These are phyloP conservation scores for Junonia oenone DNA, from an alignment of 2,888 invertebrate species.

Conservation along the genomic window DNA sequence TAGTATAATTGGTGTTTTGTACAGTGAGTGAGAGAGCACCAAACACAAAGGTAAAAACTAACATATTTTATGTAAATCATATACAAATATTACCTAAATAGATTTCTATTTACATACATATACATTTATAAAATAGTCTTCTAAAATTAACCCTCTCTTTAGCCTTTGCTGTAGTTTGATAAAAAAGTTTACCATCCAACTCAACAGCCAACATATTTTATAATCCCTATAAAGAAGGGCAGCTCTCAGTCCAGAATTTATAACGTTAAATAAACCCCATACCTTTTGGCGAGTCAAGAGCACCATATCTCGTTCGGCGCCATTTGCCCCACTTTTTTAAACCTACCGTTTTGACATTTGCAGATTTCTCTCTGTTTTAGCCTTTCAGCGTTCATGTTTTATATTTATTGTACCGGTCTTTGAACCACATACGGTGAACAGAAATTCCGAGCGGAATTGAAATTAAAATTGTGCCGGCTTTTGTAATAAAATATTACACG, in stretches of 20 bases:
- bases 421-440: background rate
- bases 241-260: background rate
- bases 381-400: background rate
- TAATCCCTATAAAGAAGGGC: too few species aligned
- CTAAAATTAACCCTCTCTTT: too few species aligned
- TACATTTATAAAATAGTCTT: too few species aligned
- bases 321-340: background rate
- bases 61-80: too few species aligned
- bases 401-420: background rate
- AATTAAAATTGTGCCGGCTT: background rate
- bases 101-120: too few species aligned
- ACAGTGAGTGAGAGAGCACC: too few species aligned
- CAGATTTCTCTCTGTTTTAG: background rate
- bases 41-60: too few species aligned
- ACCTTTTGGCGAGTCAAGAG: background rate
- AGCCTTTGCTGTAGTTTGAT: too few species aligned
- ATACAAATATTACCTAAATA: too few species aligned
- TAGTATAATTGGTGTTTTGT: too few species aligned
- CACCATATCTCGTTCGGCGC: background rate
- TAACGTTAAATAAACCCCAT: background rate
- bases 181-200: too few species aligned
- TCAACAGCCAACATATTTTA: too few species aligned
- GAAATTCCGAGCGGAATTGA: background rate
- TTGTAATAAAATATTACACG: background rate
- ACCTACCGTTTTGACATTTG: background rate